A percentile compares a stretch with the other conserved stretches of the same genome.
These are phyloP conservation scores for Acronicta aceris DNA, from an alignment of 2,888 invertebrate species.

Conservation along the genomic window DNA sequence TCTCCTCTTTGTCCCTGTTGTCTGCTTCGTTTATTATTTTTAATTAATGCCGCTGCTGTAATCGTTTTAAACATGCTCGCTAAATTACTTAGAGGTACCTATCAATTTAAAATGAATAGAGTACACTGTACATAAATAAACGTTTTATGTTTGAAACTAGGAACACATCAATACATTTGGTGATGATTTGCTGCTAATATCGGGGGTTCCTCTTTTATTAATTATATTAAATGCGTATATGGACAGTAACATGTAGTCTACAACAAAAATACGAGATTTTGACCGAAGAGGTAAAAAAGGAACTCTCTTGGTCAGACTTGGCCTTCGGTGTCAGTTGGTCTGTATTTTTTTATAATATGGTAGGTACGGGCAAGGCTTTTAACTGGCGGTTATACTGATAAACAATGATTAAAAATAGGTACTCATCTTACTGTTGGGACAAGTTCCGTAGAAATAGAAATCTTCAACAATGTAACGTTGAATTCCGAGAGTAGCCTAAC, in stretches of 20 bases:
- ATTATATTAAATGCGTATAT: too few species aligned
- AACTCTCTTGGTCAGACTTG: too few species aligned
- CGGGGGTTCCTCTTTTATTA: not conserved
- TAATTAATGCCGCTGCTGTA: slow-evolving; percentile 50
- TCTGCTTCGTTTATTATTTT: slow-evolving; percentile 56
- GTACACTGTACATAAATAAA: slow-evolving; percentile 14
- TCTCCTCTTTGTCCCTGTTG: slow-evolving; percentile 30
- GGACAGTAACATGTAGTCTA: too few species aligned
- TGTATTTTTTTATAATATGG: too few species aligned
- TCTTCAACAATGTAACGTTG: slow-evolving; percentile 25
- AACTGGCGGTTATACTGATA: not conserved
- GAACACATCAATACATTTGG: slow-evolving; percentile 22
- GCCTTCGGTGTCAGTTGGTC: not conserved
- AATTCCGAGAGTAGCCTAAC: slow-evolving; percentile 36
- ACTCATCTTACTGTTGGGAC: slow-evolving; percentile 7
- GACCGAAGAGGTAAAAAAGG: too few species aligned
- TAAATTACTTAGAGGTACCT: slow-evolving; percentile 16
- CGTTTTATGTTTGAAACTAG: slow-evolving; percentile 17
- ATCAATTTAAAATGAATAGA: slow-evolving; percentile 33
- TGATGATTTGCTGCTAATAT: slow-evolving; percentile 18
- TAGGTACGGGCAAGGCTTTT: too few species aligned
- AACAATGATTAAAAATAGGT: slow-evolving; percentile 12
- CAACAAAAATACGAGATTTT: too few species aligned
- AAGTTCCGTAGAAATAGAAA: slow-evolving; percentile 25
- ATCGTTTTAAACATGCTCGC: slow-evolving; percentile 40